Conservation (phyloP, 2,113 vertebrate genomes). For the Alectura lathami region DNA sequence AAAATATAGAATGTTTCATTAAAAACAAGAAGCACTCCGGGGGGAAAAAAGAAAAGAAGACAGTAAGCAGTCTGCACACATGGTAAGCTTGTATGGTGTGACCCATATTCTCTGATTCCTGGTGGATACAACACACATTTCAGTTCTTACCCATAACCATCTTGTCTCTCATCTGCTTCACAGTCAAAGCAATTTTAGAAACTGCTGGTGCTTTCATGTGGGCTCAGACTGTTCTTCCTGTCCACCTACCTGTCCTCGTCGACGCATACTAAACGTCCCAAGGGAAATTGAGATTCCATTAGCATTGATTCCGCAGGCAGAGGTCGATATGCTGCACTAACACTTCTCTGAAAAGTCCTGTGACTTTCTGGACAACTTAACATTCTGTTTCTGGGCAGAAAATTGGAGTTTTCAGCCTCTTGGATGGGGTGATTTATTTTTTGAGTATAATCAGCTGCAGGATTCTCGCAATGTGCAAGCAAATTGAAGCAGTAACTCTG, state of each 20-base stretch:
- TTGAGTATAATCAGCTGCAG: constrained; percentile 22
- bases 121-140: not conserved
- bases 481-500: constrained; percentile 47
- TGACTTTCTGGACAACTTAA: constrained; percentile 33
- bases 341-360: not conserved
- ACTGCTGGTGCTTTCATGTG: constrained; percentile 43
- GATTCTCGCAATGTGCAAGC: not conserved
- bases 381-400: not conserved
- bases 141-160: constrained; percentile 19
- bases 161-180: constrained; percentile 52
- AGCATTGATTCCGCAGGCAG: not conserved
- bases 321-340: not conserved
- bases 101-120: constrained; percentile 14
- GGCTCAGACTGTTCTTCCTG: constrained; percentile 29
- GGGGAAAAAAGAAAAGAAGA: not conserved
- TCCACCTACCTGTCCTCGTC: not conserved
- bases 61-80: not conserved
- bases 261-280: not conserved
- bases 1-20: constrained; percentile 26
- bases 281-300: constrained; percentile 9
- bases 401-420: constrained; percentile 45
- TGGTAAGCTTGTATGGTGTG: not conserved
- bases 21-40: not conserved
- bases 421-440: constrained; percentile 51
- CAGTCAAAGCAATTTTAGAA: constrained; percentile 33